Evolutionary conservation across 2,888 invertebrate genomes (phyloP).

Genomic region (Andrena haemorrhoa): DNA sequence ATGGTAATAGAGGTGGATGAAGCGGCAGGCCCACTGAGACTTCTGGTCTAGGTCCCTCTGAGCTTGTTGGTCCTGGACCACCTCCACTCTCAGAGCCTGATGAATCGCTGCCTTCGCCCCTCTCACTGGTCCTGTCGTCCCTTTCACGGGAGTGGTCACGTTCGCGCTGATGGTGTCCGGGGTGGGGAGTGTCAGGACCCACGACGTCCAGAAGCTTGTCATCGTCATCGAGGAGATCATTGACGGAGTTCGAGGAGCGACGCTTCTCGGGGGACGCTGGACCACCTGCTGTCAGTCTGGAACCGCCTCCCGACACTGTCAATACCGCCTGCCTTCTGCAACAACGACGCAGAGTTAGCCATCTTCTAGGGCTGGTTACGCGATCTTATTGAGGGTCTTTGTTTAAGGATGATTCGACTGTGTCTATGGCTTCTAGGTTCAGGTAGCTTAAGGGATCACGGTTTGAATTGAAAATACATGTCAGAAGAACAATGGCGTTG

Average conservation of each 20-base stretch:
- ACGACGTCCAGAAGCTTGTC: slow-evolving; percentile 95
- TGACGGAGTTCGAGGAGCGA: slow-evolving; percentile 81
- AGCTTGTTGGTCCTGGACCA: slow-evolving; percentile 86
- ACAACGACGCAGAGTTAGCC: slow-evolving; percentile 84
- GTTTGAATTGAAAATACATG: not conserved
- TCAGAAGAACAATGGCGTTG: slow-evolving; percentile 24
- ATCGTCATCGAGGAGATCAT: slow-evolving; percentile 89
- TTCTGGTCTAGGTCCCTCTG: slow-evolving; percentile 92
- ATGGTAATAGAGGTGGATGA: slow-evolving; percentile 95
- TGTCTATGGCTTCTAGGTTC: not conserved
- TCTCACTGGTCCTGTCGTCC: slow-evolving; percentile 82
- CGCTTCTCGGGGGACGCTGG: slow-evolving; percentile 83
- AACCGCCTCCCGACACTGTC: slow-evolving; percentile 84
- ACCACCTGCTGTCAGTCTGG: slow-evolving; percentile 81
- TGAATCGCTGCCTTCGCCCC: slow-evolving; percentile 83
- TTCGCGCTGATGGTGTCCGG: slow-evolving; percentile 85
- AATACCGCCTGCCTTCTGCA: slow-evolving; percentile 85
- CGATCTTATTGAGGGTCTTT: not conserved
- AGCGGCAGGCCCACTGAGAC: slow-evolving; percentile 97
- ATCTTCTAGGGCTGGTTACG: slow-evolving; percentile 57
- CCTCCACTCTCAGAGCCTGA: slow-evolving; percentile 87
- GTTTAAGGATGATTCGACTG: not conserved
- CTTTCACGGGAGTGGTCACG: slow-evolving; percentile 82
- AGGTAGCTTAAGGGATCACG: not conserved
- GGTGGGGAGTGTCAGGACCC: slow-evolving; percentile 93